Conservation (phyloP, 1,140 invertebrate species). For the Caerostris darwini region DNA sequence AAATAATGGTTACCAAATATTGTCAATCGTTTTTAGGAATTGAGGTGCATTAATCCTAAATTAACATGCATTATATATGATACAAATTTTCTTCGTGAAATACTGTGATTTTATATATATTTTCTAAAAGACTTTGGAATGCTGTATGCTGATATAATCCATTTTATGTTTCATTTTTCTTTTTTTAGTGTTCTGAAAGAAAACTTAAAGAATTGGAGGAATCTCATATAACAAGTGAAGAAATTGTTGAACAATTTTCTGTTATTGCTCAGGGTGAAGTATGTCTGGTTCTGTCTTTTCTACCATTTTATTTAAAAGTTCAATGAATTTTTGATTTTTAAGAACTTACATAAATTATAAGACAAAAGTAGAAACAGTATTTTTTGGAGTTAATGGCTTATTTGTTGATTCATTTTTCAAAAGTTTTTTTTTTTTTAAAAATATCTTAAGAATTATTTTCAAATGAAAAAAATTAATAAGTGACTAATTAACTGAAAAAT, state of each 20-base stretch:
- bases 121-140: too few species aligned
- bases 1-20: too few species aligned
- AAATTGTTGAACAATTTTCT: neutral
- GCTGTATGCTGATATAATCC: neutral
- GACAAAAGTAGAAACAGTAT: neutral
- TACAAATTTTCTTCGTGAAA: too few species aligned
- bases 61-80: too few species aligned
- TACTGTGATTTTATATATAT: too few species aligned
- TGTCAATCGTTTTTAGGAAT: too few species aligned
- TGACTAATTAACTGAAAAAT: too few species aligned
- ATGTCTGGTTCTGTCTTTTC: neutral
- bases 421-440: neutral
- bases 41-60: too few species aligned
- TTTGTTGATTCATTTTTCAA: neutral
- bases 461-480: neutral
- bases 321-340: neutral
- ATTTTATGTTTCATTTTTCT: neutral
- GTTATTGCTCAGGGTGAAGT: constrained; percentile 17
- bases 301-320: neutral
- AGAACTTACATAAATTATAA: neutral
- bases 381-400: neutral
- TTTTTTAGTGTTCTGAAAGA: constrained; percentile 15
- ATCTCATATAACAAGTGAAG: neutral
- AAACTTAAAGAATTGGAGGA: constrained; percentile 55
- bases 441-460: neutral